Evolutionary conservation across 2,113 vertebrate genomes (phyloP), one percentile per base, ranked within the genome.

Genomic region (Brachypteracias leptosomus): DNA sequence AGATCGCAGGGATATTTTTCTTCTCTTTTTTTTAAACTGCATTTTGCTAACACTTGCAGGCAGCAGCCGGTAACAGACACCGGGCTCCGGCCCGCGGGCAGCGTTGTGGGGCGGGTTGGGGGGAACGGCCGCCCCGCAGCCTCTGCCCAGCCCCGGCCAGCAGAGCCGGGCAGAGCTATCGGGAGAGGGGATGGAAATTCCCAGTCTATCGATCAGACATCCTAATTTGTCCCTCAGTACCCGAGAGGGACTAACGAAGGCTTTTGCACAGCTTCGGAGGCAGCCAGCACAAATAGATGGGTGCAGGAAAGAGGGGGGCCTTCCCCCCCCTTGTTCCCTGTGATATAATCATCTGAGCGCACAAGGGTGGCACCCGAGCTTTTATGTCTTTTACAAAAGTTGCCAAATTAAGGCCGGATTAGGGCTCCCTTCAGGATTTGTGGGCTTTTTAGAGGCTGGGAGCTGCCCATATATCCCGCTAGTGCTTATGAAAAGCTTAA

Each of bases 321-420:
- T 66, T 89, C 61, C 80, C 79, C 62, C 35, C 26, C 36, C 6
- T 72, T 29, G 29, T 65, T 81, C 75, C 47, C 66, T 54, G 66
- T 10, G 31, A 93, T 67, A 78, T 38, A 94, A 59, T 92, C 86
- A 94, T 95, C 76, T 71, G 74, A 92, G 88, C 40, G n/a, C 94
- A 96, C 94, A 97, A 96, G 96, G 96, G 95, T 97, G 94, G 97
- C 91, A 95, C 93, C 96, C 70, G 73, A 83, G 74, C 97, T 97
- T 98, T 98, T 97, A 97, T 98, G 96, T 96, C 97, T 97, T 98
- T 96, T 98, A 98, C 97, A 98, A 98, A 98, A 98, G 97, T 98
- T 98, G 98, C 96, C 97, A 98, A 98, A 98, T 98, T 97, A 98
- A 98, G 97, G 97, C 57, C 70, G 98, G 98, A 98, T 98, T 98